Base-by-base conservation (phyloP, 2,888 invertebrate genomes). In the Hartigia nigra region DNA sequence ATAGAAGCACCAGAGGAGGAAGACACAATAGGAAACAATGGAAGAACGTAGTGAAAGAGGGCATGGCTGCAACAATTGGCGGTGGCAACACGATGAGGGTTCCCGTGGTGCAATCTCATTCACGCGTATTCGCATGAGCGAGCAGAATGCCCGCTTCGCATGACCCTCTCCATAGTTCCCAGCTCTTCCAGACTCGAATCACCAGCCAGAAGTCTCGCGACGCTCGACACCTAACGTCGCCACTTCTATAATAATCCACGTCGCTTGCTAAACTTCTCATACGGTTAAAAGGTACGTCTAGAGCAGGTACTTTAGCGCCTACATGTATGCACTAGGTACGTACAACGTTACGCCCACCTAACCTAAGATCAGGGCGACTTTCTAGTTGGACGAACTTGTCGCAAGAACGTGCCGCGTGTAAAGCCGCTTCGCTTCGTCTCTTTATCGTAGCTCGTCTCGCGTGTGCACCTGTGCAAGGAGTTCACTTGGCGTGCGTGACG, bases 51-150 rank as follows among this genome's bases (percentile, higher is more conserved):
- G 86, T 83, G 84, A 82, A 86, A 84, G 86, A 85, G 84, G 85
- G 83, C 79, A 78, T 36, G 12, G 81, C 78, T 78, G 83, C 82
- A 81, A 86, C 86, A 84, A 86, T 86, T 84, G 86, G 83, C 80
- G 81, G 80, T 79, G 80, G 82, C 86, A 85, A 82, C 72, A 12
- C 82, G 82, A 81, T 84, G 80, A 76, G 81, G 81, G 83, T 84
- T 81, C 82, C 72, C 69, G 69, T 80, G 82, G 82, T 84, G 87
- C 88, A 88, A 89, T 89, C 87, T 89, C 89, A 86, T 89, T 89
- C 88, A 86, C 87, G 86, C 87, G 86, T 86, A 87, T 83, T 86
- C 87, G 88, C 87, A 87, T 87, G 84, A 87, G 79, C 84, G 86
- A 85, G 77, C 84, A 74, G 81, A 79, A 74, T 77, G 82, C 76